Evolutionary conservation across 2,888 invertebrate genomes (phyloP).

Genomic region (Apoda limacodes): DNA sequence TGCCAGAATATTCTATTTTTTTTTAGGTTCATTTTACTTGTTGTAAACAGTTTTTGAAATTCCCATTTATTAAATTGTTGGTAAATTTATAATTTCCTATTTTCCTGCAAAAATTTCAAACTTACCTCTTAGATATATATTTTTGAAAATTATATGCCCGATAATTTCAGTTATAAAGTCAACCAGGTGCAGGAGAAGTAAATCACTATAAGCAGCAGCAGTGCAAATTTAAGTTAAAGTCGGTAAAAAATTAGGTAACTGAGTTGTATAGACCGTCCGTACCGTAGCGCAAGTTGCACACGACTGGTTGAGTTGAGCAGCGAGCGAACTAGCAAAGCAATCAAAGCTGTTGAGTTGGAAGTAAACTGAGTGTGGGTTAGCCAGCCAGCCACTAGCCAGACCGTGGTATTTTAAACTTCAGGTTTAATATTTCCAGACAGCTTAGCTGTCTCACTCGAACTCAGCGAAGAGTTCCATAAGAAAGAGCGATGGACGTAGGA

Average conservation of each 20-base stretch:
- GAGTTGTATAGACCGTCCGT: too few relatives aligned
- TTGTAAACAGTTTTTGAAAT: constrained; percentile 4
- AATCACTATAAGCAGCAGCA: constrained; percentile 27
- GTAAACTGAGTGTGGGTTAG: too few relatives aligned
- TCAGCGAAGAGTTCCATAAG: constrained; percentile 28
- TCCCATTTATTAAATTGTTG: too few relatives aligned
- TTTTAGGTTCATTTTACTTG: constrained; percentile 8
- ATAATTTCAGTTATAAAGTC: constrained; percentile 32
- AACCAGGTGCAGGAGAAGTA: constrained; percentile 33
- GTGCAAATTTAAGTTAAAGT: too few relatives aligned
- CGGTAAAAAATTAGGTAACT: too few relatives aligned
- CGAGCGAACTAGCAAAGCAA: too few relatives aligned
- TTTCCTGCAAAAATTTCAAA: constrained; percentile 16
- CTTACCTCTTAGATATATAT: constrained; percentile 40
- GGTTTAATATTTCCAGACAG: constrained; percentile 40
- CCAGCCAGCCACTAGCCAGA: too few relatives aligned
- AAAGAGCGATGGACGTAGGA: constrained; percentile 39
- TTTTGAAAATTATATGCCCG: constrained; percentile 27
- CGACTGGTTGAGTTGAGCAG: too few relatives aligned
- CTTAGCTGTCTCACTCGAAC: constrained; percentile 28
- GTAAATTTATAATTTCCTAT: too few relatives aligned
- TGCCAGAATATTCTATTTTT: constrained; percentile 27
- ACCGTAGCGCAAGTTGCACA: constrained; percentile 44
- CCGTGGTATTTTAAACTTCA: constrained; percentile 60
- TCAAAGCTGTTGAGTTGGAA: too few relatives aligned